Evolutionary conservation across 2,888 invertebrate species (phyloP), one percentile per base, ranked within the genome.

Genomic region (Zelleria hepariella): DNA sequence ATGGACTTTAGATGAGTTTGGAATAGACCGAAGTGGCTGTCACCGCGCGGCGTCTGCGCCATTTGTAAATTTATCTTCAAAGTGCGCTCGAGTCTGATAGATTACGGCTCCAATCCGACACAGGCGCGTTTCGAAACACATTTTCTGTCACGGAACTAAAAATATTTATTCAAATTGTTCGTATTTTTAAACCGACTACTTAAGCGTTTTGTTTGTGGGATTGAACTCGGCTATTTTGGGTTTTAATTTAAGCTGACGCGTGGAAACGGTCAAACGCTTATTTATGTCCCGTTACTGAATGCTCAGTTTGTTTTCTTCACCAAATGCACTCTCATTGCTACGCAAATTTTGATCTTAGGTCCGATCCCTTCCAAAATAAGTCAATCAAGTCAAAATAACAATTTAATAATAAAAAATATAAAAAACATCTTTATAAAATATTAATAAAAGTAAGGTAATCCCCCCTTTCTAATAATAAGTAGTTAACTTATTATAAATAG

Each of bases 11-110:
- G 49, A 2, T 21, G 51, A 21, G 21, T 20, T 20, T 10, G 20
- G 42, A 21, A 56, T 32, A 21, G 8, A 47, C 27, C 48, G 57
- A 26, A 24, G 25, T 23, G 7, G 67, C 67, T 77, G 85, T 84
- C 86, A 73, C 63, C 68, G 62, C 59, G 57, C 63, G 66, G 74
- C 78, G 81, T 71, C 78, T 68, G 67, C 63, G 63, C 72, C 77
- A 82, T 86, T 82, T 79, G 80, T 86, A 76, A 79, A 78, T 73
- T 72, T 68, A 76, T 83, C 86, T 82, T 86, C 86, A 86, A 86
- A 86, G 86, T 68, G 68, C 70, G 66, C 62, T 60, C 65, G 69
- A 60, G 62, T 58, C 66, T 80, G 77, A 86, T 75, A 72, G 78
- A 83, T 81, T 68, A 76, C 73, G 63, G 62, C 65, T 72, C 71